Conservation (phyloP, 2,113 vertebrate species). For the Clarias batrachus region DNA sequence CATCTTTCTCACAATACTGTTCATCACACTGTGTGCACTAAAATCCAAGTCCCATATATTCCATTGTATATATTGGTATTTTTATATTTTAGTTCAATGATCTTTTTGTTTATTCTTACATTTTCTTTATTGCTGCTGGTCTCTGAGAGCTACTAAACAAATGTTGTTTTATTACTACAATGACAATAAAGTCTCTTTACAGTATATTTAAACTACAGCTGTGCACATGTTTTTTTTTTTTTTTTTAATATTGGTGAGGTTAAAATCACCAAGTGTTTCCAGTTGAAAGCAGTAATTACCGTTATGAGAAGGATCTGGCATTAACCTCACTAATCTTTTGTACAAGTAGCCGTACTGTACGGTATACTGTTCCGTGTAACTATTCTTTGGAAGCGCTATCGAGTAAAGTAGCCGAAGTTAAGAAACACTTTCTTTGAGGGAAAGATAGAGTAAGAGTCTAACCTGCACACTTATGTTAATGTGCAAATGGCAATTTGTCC, state of each 20-base stretch:
- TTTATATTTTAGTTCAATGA: too few relatives aligned
- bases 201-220: background rate
- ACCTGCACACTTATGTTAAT: background rate
- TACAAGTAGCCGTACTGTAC: too few relatives aligned
- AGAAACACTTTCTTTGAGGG: background rate
- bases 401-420: background rate
- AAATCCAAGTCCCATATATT: too few relatives aligned
- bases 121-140: too few relatives aligned
- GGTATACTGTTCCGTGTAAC: background rate
- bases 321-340: background rate
- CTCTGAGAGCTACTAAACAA: too few relatives aligned
- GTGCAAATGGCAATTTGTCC: background rate
- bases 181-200: too few relatives aligned
- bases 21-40: too few relatives aligned
- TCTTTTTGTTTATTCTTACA: too few relatives aligned
- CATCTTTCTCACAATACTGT: background rate
- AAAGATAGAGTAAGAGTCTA: background rate
- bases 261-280: background rate
- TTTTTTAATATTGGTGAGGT: background rate
- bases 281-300: background rate
- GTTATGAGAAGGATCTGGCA: background rate
- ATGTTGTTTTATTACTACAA: too few relatives aligned
- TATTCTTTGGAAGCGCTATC: background rate
- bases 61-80: too few relatives aligned
- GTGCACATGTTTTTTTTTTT: too few relatives aligned